Conservation (phyloP, 1,140 invertebrate species). For the Plectrocnemia conspersa region DNA sequence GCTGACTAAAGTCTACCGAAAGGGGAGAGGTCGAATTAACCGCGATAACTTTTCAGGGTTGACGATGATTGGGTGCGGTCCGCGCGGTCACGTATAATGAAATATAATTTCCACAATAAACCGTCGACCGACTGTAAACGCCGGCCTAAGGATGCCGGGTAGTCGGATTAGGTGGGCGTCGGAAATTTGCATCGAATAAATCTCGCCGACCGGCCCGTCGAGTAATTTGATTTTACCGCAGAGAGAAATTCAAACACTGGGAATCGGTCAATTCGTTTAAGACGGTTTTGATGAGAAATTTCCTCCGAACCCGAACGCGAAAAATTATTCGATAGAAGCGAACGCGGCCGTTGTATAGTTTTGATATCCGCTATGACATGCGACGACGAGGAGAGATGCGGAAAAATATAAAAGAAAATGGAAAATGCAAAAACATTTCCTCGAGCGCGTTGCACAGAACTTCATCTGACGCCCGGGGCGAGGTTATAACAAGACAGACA, state of each 20-base stretch:
- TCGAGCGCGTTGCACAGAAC: background rate
- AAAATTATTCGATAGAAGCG: too few species aligned
- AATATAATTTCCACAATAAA: too few species aligned
- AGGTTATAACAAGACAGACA: constrained; percentile 20
- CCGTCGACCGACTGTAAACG: background rate
- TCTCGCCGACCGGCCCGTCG: constrained; percentile 14
- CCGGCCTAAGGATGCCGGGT: background rate
- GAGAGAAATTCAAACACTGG: constrained; percentile 12
- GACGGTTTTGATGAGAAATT: background rate
- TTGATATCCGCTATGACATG: background rate
- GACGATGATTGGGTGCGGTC: too few species aligned
- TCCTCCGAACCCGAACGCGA: too few species aligned
- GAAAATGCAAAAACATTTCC: background rate
- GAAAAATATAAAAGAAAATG: constrained; percentile 7
- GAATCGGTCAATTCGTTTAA: constrained; percentile 3
- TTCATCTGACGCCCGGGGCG: constrained; percentile 2
- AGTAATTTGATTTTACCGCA: constrained; percentile 23
- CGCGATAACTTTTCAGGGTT: too few species aligned
- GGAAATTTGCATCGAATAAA: constrained; percentile 27
- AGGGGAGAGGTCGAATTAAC: background rate
- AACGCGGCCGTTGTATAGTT: too few species aligned
- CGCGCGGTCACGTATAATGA: too few species aligned
- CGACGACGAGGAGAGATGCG: background rate
- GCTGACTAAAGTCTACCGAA: background rate
- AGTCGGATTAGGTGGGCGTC: background rate